phyloP scores from a whole-genome alignment of 2,888 invertebrate species.

The Odontomyia ornata region DNA sequence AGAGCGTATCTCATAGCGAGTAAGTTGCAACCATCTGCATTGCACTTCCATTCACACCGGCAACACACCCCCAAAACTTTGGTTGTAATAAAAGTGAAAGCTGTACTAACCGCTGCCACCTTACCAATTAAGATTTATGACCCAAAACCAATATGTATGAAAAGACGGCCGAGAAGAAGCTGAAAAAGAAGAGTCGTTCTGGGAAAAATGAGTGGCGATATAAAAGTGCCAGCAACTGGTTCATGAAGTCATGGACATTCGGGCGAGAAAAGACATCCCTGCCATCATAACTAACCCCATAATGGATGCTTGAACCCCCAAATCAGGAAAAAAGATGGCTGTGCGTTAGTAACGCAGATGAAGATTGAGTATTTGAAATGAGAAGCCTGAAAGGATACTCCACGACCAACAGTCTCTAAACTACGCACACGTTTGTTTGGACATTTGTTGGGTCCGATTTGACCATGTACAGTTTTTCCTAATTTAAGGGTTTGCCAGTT shows the following conservation, averaged over 20 bases:
- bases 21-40: neutral
- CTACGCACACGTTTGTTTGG: no score
- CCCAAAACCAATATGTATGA: conserved; percentile 46
- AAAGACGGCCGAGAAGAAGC: conserved; percentile 30
- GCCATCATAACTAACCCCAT: neutral
- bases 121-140: conserved; percentile 51
- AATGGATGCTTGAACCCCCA: neutral
- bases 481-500: no score
- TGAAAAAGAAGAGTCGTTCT: neutral
- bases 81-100: conserved; percentile 44
- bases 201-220: conserved; percentile 18
- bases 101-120: conserved; percentile 49
- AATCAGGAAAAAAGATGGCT: neutral
- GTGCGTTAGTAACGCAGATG: neutral
- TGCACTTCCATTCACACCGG: neutral
- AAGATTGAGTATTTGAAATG: neutral
- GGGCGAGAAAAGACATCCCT: neutral
- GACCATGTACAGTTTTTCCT: no score
- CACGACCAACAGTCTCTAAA: no score
- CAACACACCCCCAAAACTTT: neutral
- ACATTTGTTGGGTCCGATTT: no score
- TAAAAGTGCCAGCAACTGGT: conserved; percentile 31
- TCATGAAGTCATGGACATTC: conserved; percentile 41
- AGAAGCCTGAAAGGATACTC: no score
- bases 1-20: neutral